phyloP scores from a whole-genome alignment of 2,797 vertebrate genomes.

The Hippopotamyrus pictus region DNA sequence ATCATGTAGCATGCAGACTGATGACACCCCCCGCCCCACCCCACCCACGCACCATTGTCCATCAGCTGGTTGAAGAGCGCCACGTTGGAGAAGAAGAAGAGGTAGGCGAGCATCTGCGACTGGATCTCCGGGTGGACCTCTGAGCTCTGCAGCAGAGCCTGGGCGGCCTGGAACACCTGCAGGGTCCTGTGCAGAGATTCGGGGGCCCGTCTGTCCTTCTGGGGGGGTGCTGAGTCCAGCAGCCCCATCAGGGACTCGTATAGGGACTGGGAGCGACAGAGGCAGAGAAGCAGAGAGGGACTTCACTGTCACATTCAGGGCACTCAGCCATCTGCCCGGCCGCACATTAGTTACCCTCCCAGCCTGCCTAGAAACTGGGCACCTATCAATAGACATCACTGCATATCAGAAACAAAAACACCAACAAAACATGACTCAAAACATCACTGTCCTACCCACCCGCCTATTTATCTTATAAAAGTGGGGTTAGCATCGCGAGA shows the following conservation, averaged over 20 bases:
- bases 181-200: conserved; percentile 65
- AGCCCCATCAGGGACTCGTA: conserved; percentile 79
- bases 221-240: conserved; percentile 84
- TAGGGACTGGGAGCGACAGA: conserved; percentile 63
- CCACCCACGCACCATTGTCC: conserved; percentile 77
- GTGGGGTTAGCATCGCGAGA: background rate
- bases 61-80: conserved; percentile 90
- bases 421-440: background rate
- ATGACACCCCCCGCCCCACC: background rate
- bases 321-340: background rate
- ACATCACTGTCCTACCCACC: background rate
- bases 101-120: conserved; percentile 89
- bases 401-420: background rate
- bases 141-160: conserved; percentile 76
- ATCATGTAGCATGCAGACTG: background rate
- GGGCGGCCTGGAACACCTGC: conserved; percentile 72
- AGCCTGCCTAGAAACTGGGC: background rate
- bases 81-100: conserved; percentile 92
- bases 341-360: background rate
- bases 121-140: conserved; percentile 83
- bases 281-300: background rate
- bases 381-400: background rate
- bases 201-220: conserved; percentile 55
- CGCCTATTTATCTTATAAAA: background rate
- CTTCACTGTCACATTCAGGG: background rate